Percentiles rank a stretch among this genome's conserved stretches.
phyloP scores from a whole-genome alignment of 2,113 vertebrate species.

The Microtus oregoni region DNA sequence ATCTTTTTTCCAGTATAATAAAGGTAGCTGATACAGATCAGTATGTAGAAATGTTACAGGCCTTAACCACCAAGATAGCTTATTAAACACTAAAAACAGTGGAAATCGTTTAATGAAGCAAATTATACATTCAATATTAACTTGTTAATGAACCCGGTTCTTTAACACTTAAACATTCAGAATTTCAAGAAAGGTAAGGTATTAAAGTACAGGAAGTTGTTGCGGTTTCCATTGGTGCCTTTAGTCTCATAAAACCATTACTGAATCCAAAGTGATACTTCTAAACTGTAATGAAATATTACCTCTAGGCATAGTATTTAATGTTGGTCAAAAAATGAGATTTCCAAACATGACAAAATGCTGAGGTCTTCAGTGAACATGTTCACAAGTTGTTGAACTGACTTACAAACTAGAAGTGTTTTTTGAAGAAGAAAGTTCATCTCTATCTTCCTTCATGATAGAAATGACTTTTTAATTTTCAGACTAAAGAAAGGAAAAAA shows the following conservation, averaged over 20 bases:
- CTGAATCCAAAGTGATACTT: constrained; percentile 58
- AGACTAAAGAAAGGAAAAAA: constrained; percentile 50
- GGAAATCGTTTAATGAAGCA: constrained; percentile 61
- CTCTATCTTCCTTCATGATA: constrained; percentile 40
- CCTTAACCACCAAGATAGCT: constrained; percentile 61
- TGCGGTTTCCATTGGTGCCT: constrained; percentile 21
- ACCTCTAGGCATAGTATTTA: constrained; percentile 55
- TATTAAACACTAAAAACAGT: constrained; percentile 64
- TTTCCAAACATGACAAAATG: constrained; percentile 61
- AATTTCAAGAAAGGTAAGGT: constrained; percentile 58
- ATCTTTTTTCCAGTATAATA: constrained; percentile 57
- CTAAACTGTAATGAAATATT: constrained; percentile 16
- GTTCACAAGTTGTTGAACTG: constrained; percentile 34
- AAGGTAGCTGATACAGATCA: constrained; percentile 65
- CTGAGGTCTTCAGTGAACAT: constrained; percentile 63
- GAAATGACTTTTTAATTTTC: constrained; percentile 14
- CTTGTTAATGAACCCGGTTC: constrained; percentile 64
- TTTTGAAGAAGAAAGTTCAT: constrained; percentile 52
- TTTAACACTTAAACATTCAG: constrained; percentile 62
- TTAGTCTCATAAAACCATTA: constrained; percentile 57
- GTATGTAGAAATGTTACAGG: constrained; percentile 39
- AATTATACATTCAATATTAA: constrained; percentile 68
- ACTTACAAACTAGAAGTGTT: constrained; percentile 14
- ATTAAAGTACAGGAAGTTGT: constrained; percentile 61
- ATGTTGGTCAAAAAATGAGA: constrained; percentile 26